Base-by-base conservation (phyloP, 2,888 invertebrate species). In the Mythimna lalbum region DNA sequence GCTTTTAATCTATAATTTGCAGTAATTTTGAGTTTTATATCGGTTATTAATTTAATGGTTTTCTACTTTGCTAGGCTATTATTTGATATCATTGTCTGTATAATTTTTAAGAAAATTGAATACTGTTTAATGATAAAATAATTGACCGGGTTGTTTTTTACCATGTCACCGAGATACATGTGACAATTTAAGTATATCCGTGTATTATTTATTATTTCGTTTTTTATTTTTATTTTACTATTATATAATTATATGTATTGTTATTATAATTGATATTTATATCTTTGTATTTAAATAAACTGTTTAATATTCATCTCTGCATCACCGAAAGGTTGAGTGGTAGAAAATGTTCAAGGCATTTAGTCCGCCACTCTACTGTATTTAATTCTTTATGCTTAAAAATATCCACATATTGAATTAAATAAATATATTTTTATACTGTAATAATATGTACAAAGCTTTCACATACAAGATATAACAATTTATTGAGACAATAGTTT, bases 1-100 rank as follows among this genome's bases (percentile, higher is more conserved):
- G 17, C 47, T 67, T 56, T 77, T 65, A 68, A 62, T 76, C 70
- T 76, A 74, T 76, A 83, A 82, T 78, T 79, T 76, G 69, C 73
- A 73, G 75, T 36, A 70, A 72, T 70, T 43, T 63, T 17, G 31
- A 55, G 52, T 62, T 60, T 52, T 0, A 31, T 57, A 23, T 27
- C 10, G 68, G 23, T 69, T 66, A 69, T 76, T 69, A 78, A 57
- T 68, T 47, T 69, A 39, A 79, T 73, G 69, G 63, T 75, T 61
- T 69, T 65, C 55, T 76, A 60, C 49, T 63, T 49, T 69, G 43
- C 62, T 62, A 5, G 23, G 49, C 7, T 10, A 75, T 75, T 66
- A 66, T 66, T n/a, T 66, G 36, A 17, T 70, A 36, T 10, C 36
- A 17, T 61, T n/a, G 21, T 52, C 27, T 73, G 36, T 50, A 43